phyloP scores from a whole-genome alignment of 1,140 invertebrate species.

The Drosophila asahinai region DNA sequence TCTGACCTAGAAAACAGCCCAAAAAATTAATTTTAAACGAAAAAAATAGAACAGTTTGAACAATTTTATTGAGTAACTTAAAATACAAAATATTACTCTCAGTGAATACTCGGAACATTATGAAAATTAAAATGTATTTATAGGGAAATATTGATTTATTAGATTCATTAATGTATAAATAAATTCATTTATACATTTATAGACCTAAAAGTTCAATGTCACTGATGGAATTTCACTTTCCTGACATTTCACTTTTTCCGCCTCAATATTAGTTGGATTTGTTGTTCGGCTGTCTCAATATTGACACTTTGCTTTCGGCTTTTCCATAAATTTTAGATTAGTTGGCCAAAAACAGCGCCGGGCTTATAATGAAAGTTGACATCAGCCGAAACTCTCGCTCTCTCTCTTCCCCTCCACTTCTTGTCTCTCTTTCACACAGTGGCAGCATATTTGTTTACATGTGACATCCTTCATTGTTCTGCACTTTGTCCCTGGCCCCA shows the following conservation, averaged over 20 bases:
- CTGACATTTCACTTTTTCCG: constrained; percentile 21
- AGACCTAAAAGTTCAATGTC: constrained; percentile 14
- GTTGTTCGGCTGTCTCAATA: constrained; percentile 47
- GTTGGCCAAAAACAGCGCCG: constrained; percentile 58
- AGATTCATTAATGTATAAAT: background rate
- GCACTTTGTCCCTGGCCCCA: constrained; percentile 73
- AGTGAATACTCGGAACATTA: too few species aligned
- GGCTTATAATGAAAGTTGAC: constrained; percentile 33
- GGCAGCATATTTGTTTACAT: constrained; percentile 62
- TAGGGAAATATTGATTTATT: background rate
- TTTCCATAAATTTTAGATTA: constrained; percentile 80
- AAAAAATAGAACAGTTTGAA: too few species aligned
- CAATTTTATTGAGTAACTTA: too few species aligned
- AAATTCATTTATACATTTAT: background rate
- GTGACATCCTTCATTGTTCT: constrained; percentile 71
- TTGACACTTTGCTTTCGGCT: constrained; percentile 62
- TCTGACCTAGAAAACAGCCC: too few species aligned
- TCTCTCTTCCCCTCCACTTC: background rate
- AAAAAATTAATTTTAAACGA: too few species aligned
- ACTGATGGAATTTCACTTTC: constrained; percentile 12
- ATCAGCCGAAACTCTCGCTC: constrained; percentile 22
- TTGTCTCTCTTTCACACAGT: background rate
- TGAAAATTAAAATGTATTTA: background rate
- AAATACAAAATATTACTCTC: too few species aligned
- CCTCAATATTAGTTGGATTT: constrained; percentile 20